Evolutionary conservation across 2,888 invertebrate species (phyloP), one percentile per base, ranked within the genome.

Genomic region (Dioctria linearis): DNA sequence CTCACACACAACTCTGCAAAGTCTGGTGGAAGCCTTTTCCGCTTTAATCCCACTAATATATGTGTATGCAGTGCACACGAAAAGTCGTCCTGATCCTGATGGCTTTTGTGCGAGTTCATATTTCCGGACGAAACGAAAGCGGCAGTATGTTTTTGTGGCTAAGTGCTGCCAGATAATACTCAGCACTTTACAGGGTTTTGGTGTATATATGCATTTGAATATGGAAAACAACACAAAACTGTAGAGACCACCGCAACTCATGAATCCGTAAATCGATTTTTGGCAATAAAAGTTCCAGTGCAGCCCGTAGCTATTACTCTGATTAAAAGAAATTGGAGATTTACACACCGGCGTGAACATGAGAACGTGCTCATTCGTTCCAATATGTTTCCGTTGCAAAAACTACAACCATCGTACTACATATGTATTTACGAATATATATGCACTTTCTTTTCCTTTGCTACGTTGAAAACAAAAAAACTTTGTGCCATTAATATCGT

Each of bases 311-410:
- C 67, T 67, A 67, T 67, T 67, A 67, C 43, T 46, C 67, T 67
- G 67, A 67, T 67, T 67, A 67, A 67, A 67, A 67, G 49, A 67
- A 67, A 67, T 67, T 25, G 67, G 13, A 67, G 49, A 67, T 67
- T 67, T 67, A 25, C 67, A 67, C 46, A 67, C 13, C 25, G 46
- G 67, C 46, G 46, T 25, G 67, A 67, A 13, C 67, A 67, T 13
- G 46, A 67, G 43, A 49, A 67, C 67, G 67, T 46, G 49, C 25
- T 67, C 46, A 25, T 67, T 46, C 5, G 5, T 8, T 46, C 8
- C 8, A 46, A 46, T 46, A 8, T 46, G 8, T 25, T 25, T 25
- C 25, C 25, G 2, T 25, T 25, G 25, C 25, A 25, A 25, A 25
- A 25, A 25, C 25, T 25, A 25, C 25, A 25, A 2, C 0, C 25